Evolutionary conservation across 1,140 invertebrate species (phyloP).

Genomic region (Araneus ventricosus): DNA sequence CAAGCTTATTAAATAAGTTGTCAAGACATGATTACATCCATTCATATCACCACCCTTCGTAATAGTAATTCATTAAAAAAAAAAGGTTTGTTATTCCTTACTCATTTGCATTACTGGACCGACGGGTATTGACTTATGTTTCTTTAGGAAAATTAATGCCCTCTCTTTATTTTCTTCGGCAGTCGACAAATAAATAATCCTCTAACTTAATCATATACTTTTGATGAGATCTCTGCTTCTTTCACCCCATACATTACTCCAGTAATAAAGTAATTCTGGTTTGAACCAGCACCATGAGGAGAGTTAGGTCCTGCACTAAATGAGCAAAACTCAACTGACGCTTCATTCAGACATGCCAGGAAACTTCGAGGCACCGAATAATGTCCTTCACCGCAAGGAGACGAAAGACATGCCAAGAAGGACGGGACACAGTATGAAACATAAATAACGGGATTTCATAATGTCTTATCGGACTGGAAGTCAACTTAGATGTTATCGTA

Average conservation of each 20-base stretch:
- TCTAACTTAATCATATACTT: background rate
- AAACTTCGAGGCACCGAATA: background rate
- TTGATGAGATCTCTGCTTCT: no score
- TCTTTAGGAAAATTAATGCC: background rate
- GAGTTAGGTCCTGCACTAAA: background rate
- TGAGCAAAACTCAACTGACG: background rate
- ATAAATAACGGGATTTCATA: background rate
- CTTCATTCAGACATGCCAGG: background rate
- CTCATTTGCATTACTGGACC: background rate
- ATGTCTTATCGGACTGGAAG: background rate
- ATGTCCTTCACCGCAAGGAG: background rate
- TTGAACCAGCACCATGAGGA: background rate
- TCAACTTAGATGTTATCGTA: background rate
- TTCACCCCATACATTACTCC: background rate
- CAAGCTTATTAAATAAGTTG: no score
- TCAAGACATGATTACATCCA: no score
- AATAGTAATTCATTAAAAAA: no score
- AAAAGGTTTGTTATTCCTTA: background rate
- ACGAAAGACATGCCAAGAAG: background rate
- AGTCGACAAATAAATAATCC: background rate
- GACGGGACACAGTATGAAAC: background rate
- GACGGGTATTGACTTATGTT: background rate
- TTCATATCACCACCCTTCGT: no score
- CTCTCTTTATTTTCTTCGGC: no score
- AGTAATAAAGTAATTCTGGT: background rate